phyloP scores from a whole-genome alignment of 2,888 invertebrate species.

The Sussaba pulchella region DNA sequence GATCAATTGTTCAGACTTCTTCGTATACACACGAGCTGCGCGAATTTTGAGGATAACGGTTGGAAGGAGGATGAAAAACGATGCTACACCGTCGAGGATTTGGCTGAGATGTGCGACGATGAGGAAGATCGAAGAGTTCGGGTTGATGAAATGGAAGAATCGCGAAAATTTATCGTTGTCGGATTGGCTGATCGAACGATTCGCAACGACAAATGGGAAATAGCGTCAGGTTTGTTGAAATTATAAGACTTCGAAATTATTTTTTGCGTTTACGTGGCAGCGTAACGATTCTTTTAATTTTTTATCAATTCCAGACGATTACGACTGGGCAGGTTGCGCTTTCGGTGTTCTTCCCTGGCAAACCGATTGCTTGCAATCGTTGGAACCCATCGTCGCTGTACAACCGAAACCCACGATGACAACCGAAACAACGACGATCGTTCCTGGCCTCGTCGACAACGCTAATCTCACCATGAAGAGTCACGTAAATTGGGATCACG shows the following conservation, averaged over 20 bases:
- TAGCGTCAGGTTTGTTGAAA: constrained; percentile 69
- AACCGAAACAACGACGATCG: constrained; percentile 67
- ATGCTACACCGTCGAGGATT: constrained; percentile 85
- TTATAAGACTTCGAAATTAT: too few relatives aligned
- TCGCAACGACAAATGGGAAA: constrained; percentile 76
- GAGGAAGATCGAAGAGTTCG: constrained; percentile 30
- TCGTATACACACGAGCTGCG: constrained; percentile 77
- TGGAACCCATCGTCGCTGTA: constrained; percentile 63
- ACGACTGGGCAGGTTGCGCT: constrained; percentile 85
- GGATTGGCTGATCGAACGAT: constrained; percentile 71
- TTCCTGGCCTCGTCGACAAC: constrained; percentile 76
- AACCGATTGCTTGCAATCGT: constrained; percentile 71
- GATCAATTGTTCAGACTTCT: constrained; percentile 73
- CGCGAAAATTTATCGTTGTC: constrained; percentile 20
- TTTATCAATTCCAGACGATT: too few relatives aligned
- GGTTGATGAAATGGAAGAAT: constrained; percentile 16
- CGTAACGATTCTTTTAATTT: too few relatives aligned
- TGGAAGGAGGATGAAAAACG: constrained; percentile 70
- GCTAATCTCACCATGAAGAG: constrained; percentile 73
- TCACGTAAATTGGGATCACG: constrained; percentile 78
- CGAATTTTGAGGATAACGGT: constrained; percentile 71
- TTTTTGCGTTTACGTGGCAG: too few relatives aligned
- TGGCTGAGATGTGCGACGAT: constrained; percentile 73
- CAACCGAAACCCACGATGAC: constrained; percentile 53
- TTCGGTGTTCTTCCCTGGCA: constrained; percentile 86